Conservation (phyloP, 2,888 invertebrate genomes). For the Phalera bucephala region DNA sequence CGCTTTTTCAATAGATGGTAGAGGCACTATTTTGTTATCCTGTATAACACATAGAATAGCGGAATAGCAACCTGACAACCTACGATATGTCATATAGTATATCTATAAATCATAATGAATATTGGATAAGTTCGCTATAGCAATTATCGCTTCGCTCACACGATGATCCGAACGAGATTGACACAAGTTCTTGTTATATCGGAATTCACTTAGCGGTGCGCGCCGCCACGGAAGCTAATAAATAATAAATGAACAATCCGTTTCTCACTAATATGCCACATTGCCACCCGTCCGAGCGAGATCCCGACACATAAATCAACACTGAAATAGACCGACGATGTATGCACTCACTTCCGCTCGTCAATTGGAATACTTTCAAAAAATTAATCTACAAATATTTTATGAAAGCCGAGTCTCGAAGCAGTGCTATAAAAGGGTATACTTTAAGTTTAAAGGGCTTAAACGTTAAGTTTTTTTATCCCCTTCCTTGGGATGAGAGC, state of each 20-base stretch:
- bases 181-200: slow-evolving; percentile 38
- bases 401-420: slow-evolving; percentile 44
- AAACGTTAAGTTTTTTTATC: slow-evolving; percentile 38
- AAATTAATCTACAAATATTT: slow-evolving; percentile 55
- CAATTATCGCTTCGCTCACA: slow-evolving; percentile 22
- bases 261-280: slow-evolving; percentile 65
- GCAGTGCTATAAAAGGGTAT: slow-evolving; percentile 40
- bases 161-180: slow-evolving; percentile 34
- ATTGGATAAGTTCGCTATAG: slow-evolving; percentile 12
- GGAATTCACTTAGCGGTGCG: slow-evolving; percentile 34
- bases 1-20: too few species aligned
- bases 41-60: too few species aligned
- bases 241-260: slow-evolving; percentile 64
- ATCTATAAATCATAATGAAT: slow-evolving; percentile 4
- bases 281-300: slow-evolving; percentile 58
- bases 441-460: slow-evolving; percentile 34
- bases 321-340: slow-evolving; percentile 70
- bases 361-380: slow-evolving; percentile 56
- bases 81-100: too few species aligned
- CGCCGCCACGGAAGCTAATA: slow-evolving; percentile 51
- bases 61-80: too few species aligned
- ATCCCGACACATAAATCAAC: slow-evolving; percentile 70
- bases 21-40: too few species aligned
- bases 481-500: slow-evolving; percentile 37
- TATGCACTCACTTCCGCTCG: slow-evolving; percentile 62